Base-by-base conservation (phyloP, 2,797 vertebrate genomes). In the Enoplosus armatus region DNA sequence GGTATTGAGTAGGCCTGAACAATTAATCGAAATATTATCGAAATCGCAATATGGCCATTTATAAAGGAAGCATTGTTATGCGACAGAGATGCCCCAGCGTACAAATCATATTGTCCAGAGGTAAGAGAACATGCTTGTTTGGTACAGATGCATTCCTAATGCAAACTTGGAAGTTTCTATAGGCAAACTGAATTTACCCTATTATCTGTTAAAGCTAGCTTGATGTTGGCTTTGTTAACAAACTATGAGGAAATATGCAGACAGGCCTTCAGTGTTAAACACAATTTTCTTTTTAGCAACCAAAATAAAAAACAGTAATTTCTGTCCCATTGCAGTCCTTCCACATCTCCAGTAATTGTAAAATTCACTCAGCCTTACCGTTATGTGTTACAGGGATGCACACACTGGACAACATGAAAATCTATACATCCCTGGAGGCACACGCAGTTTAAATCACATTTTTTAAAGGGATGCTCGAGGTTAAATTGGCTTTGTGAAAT, bases 371-470 rank as follows among this genome's bases (percentile, higher is more conserved):
- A 72, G 0, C 29, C 8, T 33, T 16, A 31, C 20, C 11, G 22
- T 27, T 29, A 26, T 16, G 14, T 59, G 41, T 55, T 43, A 11
- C 37, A 35, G 26, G 39, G 29, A 69, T 53, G 33, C 4, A 33
- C 18, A 50, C n/a, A 43, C 15, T n/a, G 2, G 15, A 68, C 12
- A 59, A 8, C 11, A 31, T 22, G 14, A 58, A 39, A 72, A 59
- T 11, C 29, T 47, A n/a, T 81, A 64, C 35, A 5, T 55, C 10
- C 7, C 48, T 70, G 29, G 20, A 76, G 37, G 16, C 16, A 35
- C 18, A 43, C 29, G 26, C 15, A 48, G 15, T 71, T 66, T 27
- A 61, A 74, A 80, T 58, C 20, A 63, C 7, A 53, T 35, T 55
- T 53, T 66, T 39, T 0, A 50, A 71, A 48, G 29, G 37, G 12